Evolutionary conservation across 2,888 invertebrate genomes (phyloP), one percentile per base, ranked within the genome.

Genomic region (Coleophora flavipennella): DNA sequence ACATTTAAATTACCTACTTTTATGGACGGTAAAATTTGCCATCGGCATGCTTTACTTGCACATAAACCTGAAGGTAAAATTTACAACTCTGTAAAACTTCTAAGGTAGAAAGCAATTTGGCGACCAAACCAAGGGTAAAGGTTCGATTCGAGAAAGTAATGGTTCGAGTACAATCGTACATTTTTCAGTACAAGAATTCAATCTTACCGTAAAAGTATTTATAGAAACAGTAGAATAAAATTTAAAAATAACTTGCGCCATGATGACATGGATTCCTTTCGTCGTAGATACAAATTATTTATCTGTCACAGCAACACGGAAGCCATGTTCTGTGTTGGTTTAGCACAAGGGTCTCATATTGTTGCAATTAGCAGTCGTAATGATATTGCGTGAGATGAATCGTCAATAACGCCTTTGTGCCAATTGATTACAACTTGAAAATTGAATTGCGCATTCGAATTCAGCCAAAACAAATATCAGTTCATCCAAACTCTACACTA

Each of bases 81-180:
- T 72, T 64, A 73, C 63, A 62, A 57, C 67, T 60, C 51, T 20
- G 54, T 51, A 53, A 59, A 67, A 64, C 59, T 60, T 60, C 55
- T 53, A 59, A 62, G 54, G 50, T n/a, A 6, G 20, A 20, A 20
- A 20, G 20, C 20, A 4, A 20, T 20, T 20, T 20, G 3, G 20
- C 49, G 54, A 56, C 67, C 59, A 63, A 61, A 62, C 54, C 54
- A 59, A 58, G 63, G 57, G 54, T 51, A 40, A 49, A 53, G 40
- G 53, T 20, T 20, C 20, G 20, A 20, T 20, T 20, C 20, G 20
- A 20, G 20, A 4, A 20, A 20, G 20, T n/a, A n/a, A n/a, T n/a
- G n/a, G n/a, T n/a, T n/a, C n/a, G n/a, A n/a, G n/a, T n/a, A n/a
- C n/a, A n/a, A n/a, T n/a, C n/a, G n/a, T n/a, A n/a, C n/a, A n/a